Evolutionary conservation across 2,888 invertebrate genomes (phyloP).

Genomic region (Druceiella hillmani): DNA sequence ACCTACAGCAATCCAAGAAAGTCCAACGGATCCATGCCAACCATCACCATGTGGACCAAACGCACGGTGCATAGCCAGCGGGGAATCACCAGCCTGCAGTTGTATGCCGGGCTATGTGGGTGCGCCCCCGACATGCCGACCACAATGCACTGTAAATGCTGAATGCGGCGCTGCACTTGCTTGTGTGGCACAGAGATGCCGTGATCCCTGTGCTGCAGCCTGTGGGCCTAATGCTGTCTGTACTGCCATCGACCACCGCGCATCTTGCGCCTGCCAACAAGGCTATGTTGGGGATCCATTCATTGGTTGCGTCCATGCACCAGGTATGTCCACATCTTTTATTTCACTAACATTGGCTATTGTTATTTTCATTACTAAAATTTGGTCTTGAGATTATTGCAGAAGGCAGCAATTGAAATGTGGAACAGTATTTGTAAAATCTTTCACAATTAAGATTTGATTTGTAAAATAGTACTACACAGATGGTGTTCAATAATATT

Average conservation of each 20-base stretch:
- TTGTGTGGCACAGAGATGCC: constrained; percentile 58
- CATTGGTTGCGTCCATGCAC: constrained; percentile 44
- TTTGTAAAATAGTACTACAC: no score
- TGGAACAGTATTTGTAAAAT: no score
- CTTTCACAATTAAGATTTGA: no score
- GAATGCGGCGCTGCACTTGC: constrained; percentile 63
- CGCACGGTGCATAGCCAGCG: constrained; percentile 56
- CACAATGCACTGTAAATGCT: constrained; percentile 62
- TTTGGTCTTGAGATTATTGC: no score
- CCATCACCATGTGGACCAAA: constrained; percentile 66
- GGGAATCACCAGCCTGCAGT: constrained; percentile 57
- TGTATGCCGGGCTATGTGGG: constrained; percentile 59
- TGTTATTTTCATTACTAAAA: no score
- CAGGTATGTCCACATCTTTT: constrained; percentile 32
- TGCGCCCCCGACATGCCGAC: constrained; percentile 61
- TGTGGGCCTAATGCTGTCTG: constrained; percentile 56
- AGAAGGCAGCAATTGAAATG: no score
- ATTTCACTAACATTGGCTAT: no score
- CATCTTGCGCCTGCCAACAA: constrained; percentile 57
- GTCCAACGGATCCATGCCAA: constrained; percentile 52
- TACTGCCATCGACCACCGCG: constrained; percentile 58
- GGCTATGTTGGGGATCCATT: constrained; percentile 61
- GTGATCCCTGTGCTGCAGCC: constrained; percentile 62
- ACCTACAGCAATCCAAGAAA: constrained; percentile 30
- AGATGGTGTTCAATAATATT: no score